phyloP scores from a whole-genome alignment of 1,140 invertebrate genomes.

The Pachypeltis micranthus region DNA sequence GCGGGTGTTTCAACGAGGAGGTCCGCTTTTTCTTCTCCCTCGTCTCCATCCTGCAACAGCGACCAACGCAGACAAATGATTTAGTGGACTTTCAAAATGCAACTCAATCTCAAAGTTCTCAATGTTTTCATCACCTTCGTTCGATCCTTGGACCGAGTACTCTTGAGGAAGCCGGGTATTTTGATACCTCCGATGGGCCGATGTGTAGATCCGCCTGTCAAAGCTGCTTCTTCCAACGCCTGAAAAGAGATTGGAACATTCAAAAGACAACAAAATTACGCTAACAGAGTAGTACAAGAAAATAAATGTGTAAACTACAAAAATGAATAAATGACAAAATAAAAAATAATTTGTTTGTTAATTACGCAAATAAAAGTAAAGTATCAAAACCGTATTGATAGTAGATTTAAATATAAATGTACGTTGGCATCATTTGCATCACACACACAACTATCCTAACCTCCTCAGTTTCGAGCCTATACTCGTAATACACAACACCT shows the following conservation, averaged over 20 bases:
- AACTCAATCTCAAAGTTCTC: no score
- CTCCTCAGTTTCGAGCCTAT: no score
- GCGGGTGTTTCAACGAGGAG: constrained; percentile 13
- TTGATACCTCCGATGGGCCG: constrained; percentile 71
- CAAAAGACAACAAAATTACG: no score
- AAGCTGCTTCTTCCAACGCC: constrained; percentile 48
- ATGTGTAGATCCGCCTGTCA: constrained; percentile 56
- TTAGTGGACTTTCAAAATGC: constrained; percentile 27
- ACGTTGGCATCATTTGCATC: no score
- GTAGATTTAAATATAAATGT: neutral
- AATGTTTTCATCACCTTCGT: constrained; percentile 43
- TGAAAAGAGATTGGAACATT: neutral
- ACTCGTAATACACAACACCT: no score
- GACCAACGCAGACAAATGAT: no score
- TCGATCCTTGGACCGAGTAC: constrained; percentile 44
- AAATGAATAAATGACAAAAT: neutral
- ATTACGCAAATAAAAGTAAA: neutral
- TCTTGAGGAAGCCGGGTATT: constrained; percentile 62
- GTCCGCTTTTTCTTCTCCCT: constrained; percentile 26
- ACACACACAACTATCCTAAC: no score
- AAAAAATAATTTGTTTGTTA: neutral
- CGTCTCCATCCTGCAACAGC: constrained; percentile 24
- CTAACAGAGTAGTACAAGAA: no score
- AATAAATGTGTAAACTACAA: neutral
- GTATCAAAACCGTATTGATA: neutral